These are phyloP conservation scores for Orius insidiosus DNA, from an alignment of 1,140 invertebrate genomes.

Conservation along the genomic window DNA sequence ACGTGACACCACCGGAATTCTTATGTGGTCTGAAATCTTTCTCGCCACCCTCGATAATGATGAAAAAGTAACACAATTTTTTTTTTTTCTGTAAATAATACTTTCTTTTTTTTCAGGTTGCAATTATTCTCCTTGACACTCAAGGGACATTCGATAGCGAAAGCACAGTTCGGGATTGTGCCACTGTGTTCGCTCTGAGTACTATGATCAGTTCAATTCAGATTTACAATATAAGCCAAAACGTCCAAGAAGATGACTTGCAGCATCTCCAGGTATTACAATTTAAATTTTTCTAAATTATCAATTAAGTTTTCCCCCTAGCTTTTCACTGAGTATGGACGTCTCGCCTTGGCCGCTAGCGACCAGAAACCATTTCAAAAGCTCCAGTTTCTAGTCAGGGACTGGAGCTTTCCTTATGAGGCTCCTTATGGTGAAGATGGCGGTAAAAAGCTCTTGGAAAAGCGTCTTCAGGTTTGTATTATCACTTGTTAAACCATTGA, in stretches of 20 bases:
- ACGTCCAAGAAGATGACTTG: constrained; percentile 91
- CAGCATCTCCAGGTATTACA: constrained; percentile 67
- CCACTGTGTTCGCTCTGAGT: constrained; percentile 88
- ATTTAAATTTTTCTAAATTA: constrained; percentile 24
- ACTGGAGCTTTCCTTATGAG: constrained; percentile 99
- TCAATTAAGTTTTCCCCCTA: constrained; percentile 24
- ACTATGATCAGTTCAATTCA: constrained; percentile 94
- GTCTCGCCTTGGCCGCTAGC: constrained; percentile 79
- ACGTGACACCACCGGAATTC: constrained; percentile 84
- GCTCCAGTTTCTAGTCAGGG: constrained; percentile 86
- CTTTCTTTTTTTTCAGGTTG: constrained; percentile 40
- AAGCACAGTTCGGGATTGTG: constrained; percentile 89
- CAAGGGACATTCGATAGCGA: constrained; percentile 96
- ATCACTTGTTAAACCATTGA: no score
- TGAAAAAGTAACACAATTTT: constrained; percentile 46
- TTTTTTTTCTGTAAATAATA: neutral
- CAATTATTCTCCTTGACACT: constrained; percentile 85
- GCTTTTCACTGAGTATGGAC: constrained; percentile 92
- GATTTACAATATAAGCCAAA: constrained; percentile 88
- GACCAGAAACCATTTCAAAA: constrained; percentile 85
- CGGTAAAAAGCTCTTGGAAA: constrained; percentile 69
- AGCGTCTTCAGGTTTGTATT: constrained; percentile 55
- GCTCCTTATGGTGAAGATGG: constrained; percentile 79
- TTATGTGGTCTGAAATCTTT: constrained; percentile 92
- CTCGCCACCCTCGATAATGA: constrained; percentile 55